phyloP scores from a whole-genome alignment of 1,140 invertebrate genomes.

The Drosophila gunungcola region DNA sequence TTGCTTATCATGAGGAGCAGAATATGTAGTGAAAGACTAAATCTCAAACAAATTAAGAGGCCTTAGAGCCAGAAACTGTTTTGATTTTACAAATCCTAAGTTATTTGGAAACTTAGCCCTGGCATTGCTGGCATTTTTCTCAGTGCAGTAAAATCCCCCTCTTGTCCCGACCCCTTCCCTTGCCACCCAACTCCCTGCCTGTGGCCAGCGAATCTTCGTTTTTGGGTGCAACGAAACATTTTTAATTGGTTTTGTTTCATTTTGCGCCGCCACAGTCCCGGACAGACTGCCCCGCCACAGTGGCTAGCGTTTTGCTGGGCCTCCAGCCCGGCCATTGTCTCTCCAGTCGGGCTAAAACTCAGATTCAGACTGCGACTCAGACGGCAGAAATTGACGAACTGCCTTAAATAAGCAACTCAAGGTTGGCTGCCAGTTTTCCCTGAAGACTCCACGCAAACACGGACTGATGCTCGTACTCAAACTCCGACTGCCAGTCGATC shows the following conservation, averaged over 20 bases:
- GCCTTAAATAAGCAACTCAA: constrained; percentile 82
- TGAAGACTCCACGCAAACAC: constrained; percentile 63
- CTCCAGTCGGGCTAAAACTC: constrained; percentile 5
- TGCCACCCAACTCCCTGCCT: constrained; percentile 1
- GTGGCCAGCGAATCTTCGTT: constrained; percentile 63
- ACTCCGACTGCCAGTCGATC: constrained; percentile 55
- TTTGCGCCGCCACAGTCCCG: constrained; percentile 67
- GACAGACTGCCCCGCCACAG: constrained; percentile 65
- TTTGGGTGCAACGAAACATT: constrained; percentile 84
- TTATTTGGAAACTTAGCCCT: too few relatives aligned
- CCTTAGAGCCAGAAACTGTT: background rate
- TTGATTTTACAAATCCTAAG: background rate
- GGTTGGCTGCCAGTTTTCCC: constrained; percentile 81
- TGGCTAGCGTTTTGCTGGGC: constrained; percentile 76
- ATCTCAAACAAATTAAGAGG: background rate
- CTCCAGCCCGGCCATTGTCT: constrained; percentile 60
- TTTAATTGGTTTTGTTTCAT: constrained; percentile 84
- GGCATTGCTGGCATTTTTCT: background rate
- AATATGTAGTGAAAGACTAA: too few relatives aligned
- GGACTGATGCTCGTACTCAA: constrained; percentile 8
- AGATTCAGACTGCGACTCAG: constrained; percentile 19
- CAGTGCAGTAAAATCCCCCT: constrained; percentile 14
- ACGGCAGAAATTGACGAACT: constrained; percentile 71
- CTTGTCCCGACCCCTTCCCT: background rate
- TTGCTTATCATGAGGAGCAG: too few relatives aligned